Base-by-base conservation (phyloP, 2,797 vertebrate genomes). In the Taenioides sp. region DNA sequence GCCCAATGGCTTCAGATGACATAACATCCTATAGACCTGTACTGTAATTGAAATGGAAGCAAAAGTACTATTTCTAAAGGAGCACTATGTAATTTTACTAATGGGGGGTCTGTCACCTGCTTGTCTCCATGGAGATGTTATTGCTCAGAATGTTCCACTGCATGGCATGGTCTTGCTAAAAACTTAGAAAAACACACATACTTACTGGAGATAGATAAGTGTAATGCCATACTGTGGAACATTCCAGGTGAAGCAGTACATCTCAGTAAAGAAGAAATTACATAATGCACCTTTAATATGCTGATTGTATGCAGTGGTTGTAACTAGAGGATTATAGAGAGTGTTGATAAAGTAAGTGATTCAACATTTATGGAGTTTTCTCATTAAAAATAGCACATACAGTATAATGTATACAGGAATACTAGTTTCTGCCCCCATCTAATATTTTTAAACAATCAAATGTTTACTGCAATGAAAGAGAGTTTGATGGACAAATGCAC, bases 401-500 rank as follows among this genome's bases (percentile, higher is more conserved):
- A n/a, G n/a, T n/a, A n/a, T 14, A 47, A 47, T 47, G 12, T 16
- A 16, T 16, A 47, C 37, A 61, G 74, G 72, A 79, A 80, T 43
- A 43, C 40, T 68, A 12, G 67, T 62, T 71, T 67, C 12, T 60
- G 25, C 58, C 27, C 5, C 20, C 20, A 1, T 54, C 50, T 20
- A 54, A 54, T 54, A 54, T 54, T 54, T 23, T 4, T 25, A 58
- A 23, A 27, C 57, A 27, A 59, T 60, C 12, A 47, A 3, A 0
- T 47, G 58, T 64, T 64, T 47, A 64, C 11, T 43, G 37, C 37
- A 43, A 22, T 64, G 37, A 64, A 43, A 23, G 5, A 4, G 47
- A 47, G 37, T 43, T 67, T 37, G 40, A 70, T 68, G 59, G 65
- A 73, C 60, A 65, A 68, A 79, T 84, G 85, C 84, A 87, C 74